Evolutionary conservation across 2,113 vertebrate species (phyloP).

Genomic region (Paradoxurus hermaphroditus): DNA sequence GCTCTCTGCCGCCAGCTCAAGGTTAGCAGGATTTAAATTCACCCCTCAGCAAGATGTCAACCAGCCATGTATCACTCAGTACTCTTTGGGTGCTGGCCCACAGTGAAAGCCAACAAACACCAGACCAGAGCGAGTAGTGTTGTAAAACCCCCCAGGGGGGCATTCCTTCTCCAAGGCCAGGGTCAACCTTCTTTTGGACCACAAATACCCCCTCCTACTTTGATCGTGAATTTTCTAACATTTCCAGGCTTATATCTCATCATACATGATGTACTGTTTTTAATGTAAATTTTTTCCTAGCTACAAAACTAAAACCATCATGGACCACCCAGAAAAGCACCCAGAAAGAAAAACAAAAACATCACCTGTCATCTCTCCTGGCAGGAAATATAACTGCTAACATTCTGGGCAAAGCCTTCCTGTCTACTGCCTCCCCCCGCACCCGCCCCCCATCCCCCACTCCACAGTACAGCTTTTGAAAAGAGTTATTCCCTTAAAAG

Average conservation of each 20-base stretch:
- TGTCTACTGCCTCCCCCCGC: fast-evolving
- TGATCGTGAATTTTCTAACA: neutral
- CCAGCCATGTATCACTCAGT: neutral
- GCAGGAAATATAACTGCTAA: neutral
- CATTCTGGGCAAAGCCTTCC: neutral
- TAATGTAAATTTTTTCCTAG: neutral
- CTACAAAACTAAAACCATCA: neutral
- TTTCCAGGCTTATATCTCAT: neutral
- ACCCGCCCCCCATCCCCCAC: no score
- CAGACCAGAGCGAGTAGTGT: neutral
- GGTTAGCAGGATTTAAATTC: neutral
- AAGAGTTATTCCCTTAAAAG: constrained; percentile 7
- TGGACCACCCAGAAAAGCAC: neutral
- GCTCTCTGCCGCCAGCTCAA: neutral
- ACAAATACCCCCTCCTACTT: neutral
- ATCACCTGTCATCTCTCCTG: neutral
- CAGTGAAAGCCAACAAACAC: neutral
- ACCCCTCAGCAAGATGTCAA: neutral
- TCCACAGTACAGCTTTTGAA: neutral
- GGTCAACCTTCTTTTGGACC: neutral
- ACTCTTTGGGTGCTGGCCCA: neutral
- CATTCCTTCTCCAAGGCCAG: neutral
- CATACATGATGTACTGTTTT: neutral
- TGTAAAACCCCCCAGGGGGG: fast-evolving
- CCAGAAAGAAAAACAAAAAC: neutral